Evolutionary conservation across 2,797 vertebrate species (phyloP), one percentile per base, ranked within the genome.

Genomic region (Sebastes hubbsi): DNA sequence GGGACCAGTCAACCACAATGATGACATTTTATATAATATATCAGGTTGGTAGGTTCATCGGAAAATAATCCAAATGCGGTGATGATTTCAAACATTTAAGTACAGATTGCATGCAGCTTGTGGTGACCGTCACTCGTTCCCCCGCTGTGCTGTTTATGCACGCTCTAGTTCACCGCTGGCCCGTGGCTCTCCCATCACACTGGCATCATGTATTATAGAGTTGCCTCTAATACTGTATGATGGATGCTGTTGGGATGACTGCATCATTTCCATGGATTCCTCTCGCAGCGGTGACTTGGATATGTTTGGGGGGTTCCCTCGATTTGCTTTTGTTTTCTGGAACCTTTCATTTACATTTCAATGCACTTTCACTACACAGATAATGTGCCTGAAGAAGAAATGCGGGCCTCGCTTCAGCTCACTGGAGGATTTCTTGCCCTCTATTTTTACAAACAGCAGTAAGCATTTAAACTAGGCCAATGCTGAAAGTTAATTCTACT

Each of bases 101-200:
- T 49, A 1, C 27, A 69, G 66, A 65, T 66, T 68, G 68, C 54
- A 75, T 58, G 65, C 32, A 75, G 83, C 72, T 76, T 83, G 46
- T 82, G 73, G 64, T 71, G 71, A 32, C 69, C 64, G 87, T 85
- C 77, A 69, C 79, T 75, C 1, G 1, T 62, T 61, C 27, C 72
- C 70, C 81, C 59, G 81, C 84, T 84, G 72, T 63, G 83, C 77
- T 54, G 61, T 80, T 93, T 86, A 87, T 84, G 36, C 85, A 88
- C 18, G 92, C 92, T 92, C 93, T 72, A 93, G 54, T 94, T 93
- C 89, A 80, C 87, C 30, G 14, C 68, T 78, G 71, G 84, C 91
- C 89, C 14, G 54, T 85, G 82, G 88, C 84, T 77, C 66, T 24
- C 25, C 78, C 62, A 66, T 84, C 78, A 69, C 78, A 85, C 70